These are phyloP conservation scores for Microcaecilia unicolor DNA, from an alignment of 2,797 vertebrate genomes.

Conservation along the genomic window DNA sequence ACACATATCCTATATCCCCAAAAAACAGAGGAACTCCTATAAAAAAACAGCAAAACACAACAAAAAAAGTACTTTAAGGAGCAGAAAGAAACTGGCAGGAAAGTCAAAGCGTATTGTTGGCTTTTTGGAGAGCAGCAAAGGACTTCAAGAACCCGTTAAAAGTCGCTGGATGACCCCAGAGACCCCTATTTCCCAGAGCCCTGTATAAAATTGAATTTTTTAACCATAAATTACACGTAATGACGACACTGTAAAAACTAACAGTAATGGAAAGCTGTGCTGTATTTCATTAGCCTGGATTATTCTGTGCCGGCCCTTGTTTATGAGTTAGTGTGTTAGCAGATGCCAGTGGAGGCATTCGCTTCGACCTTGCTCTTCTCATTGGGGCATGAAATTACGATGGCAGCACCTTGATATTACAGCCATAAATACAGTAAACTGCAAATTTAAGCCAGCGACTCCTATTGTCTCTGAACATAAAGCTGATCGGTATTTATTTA, in stretches of 20 bases:
- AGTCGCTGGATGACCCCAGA: constrained; percentile 90
- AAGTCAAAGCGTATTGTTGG: constrained; percentile 51
- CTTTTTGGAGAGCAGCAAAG: constrained; percentile 53
- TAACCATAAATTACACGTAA: constrained; percentile 99
- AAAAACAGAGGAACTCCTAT: constrained; percentile 22
- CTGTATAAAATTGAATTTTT: constrained; percentile 92
- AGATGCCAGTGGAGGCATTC: constrained; percentile 99
- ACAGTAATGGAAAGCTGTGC: constrained; percentile 99
- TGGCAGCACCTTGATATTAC: constrained; percentile 99
- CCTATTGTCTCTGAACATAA: constrained; percentile 99
- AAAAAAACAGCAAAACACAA: too few species aligned
- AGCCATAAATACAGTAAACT: constrained; percentile 99
- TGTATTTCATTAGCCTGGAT: constrained; percentile 99
- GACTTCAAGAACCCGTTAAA: constrained; percentile 67
- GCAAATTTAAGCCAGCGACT: constrained; percentile 99
- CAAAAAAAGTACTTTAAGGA: too few species aligned
- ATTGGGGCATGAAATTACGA: constrained; percentile 99
- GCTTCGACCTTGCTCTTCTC: constrained; percentile 99
- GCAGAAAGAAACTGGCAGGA: constrained; percentile 22
- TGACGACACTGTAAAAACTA: constrained; percentile 99
- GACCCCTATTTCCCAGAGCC: constrained; percentile 92
- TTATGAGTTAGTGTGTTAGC: constrained; percentile 99
- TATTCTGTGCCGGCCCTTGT: constrained; percentile 97
- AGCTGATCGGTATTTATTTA: constrained; percentile 99
- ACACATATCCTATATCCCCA: constrained; percentile 12